Evolutionary conservation across 2,888 invertebrate genomes (phyloP).

Genomic region (Agrotis clavis): DNA sequence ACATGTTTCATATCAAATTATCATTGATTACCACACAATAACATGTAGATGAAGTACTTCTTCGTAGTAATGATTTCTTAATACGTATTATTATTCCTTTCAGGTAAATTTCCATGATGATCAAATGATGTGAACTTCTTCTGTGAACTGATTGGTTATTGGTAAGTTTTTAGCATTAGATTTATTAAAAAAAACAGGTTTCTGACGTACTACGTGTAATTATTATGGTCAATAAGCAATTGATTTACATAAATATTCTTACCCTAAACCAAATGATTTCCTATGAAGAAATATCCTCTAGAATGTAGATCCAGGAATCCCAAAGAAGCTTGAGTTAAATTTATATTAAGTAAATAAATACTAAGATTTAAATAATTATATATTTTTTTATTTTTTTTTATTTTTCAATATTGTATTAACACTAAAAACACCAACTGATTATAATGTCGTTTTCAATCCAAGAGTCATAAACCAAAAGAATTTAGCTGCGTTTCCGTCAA

Average conservation of each 20-base stretch:
- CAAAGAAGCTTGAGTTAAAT: too few species aligned
- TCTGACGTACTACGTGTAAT: background rate
- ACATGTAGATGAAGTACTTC: background rate
- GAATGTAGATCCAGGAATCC: too few species aligned
- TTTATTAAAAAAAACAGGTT: background rate
- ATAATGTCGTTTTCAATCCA: background rate
- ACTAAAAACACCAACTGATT: background rate
- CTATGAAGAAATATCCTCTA: background rate
- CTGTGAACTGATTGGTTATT: too few species aligned
- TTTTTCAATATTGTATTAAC: too few species aligned
- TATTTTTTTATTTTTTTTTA: too few species aligned
- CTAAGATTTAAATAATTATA: background rate
- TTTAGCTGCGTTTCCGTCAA: background rate
- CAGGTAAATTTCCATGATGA: constrained; percentile 51
- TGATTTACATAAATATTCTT: background rate
- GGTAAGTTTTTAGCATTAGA: constrained; percentile 21
- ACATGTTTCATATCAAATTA: constrained; percentile 10
- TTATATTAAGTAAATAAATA: constrained; percentile 22
- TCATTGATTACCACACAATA: constrained; percentile 34
- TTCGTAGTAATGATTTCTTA: constrained; percentile 23
- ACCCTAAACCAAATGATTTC: background rate
- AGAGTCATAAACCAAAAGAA: background rate
- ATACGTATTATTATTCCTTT: constrained; percentile 22
- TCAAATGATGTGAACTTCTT: too few species aligned
- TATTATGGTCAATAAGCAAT: background rate